Conservation (phyloP, 2,888 invertebrate genomes). For the Frankliniella fusca region DNA sequence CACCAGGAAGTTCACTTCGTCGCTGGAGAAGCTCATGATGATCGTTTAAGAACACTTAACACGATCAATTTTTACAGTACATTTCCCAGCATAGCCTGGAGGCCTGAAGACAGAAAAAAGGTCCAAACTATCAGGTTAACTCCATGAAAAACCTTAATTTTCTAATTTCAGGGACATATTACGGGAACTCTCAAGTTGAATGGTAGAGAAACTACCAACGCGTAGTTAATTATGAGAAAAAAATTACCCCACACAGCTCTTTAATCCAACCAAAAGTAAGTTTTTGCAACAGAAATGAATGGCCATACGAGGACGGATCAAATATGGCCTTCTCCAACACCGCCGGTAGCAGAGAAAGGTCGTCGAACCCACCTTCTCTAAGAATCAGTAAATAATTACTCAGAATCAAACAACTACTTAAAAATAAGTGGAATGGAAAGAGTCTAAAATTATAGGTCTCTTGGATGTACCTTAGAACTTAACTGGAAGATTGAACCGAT, state of each 20-base stretch:
- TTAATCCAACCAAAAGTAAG: too few relatives aligned
- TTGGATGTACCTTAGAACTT: not conserved
- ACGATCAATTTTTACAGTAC: not conserved
- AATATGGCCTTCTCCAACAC: conserved; percentile 14
- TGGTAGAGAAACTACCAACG: too few relatives aligned
- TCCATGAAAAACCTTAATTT: not conserved
- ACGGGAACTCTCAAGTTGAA: too few relatives aligned
- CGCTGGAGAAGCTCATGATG: conserved; percentile 94
- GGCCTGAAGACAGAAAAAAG: not conserved
- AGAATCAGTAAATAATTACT: not conserved
- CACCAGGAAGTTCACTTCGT: conserved; percentile 98
- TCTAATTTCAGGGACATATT: too few relatives aligned
- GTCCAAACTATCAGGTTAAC: not conserved
- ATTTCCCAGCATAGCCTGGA: not conserved
- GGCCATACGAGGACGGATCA: not conserved
- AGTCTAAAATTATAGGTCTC: not conserved
- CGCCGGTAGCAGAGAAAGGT: not conserved
- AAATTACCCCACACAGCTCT: too few relatives aligned
- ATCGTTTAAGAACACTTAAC: not conserved
- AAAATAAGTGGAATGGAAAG: not conserved
- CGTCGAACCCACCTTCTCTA: conserved; percentile 2
- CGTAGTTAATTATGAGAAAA: not conserved
- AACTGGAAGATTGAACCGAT: not conserved
- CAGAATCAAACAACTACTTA: not conserved
- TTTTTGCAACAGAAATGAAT: not conserved